Base-by-base conservation (phyloP, 2,888 invertebrate species). In the Geotrupes spiniger region DNA sequence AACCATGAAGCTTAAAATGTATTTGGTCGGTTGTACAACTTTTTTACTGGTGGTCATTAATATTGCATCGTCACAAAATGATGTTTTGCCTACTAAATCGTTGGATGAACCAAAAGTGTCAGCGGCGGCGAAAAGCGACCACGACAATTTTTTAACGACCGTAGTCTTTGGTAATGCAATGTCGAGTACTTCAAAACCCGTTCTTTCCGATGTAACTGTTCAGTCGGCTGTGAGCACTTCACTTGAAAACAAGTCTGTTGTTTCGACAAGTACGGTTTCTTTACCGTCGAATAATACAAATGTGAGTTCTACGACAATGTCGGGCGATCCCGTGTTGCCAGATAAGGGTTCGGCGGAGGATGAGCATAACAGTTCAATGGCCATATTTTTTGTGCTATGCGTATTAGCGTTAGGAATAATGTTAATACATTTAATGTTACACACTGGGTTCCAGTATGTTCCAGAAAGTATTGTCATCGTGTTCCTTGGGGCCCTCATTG, bases 381-480 rank as follows among this genome's bases (percentile, higher is more conserved):
- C 98, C 0, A 94, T 99, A 69, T 99, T 99, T 74, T 98, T 99
- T 72, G 96, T 99, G 9, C 78, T 99, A 1, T 91, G 95, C 65
- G 92, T 99, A 8, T 79, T 99, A 49, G 96, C 95, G 40, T 75
- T 98, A 47, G 95, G 96, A 43, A 97, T 98, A 58, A 74, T 99
- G 39, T 75, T 97, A 16, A 96, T 98, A 57, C 98, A 99, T 71
- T 78, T 92, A 2, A 88, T 99, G 86, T 78, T 99, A 16, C 90
- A 93, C 71, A 95, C 94, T 8, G 92, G 95, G 59, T 92, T 98
- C 67, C 92, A 95, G 59, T 99, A 95, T 73, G 79, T 99, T 26
- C 99, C 99, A 0, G 99, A 99, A 73, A 96, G 95, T 73, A 89
- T 99, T 45, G 97, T 96, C 3, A 92, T 98, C 54, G 95, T 99